A percentile compares a stretch with the other conserved stretches of the same genome.
These are phyloP conservation scores for Melanargia galathea DNA, from an alignment of 2,888 invertebrate genomes.

Conservation along the genomic window DNA sequence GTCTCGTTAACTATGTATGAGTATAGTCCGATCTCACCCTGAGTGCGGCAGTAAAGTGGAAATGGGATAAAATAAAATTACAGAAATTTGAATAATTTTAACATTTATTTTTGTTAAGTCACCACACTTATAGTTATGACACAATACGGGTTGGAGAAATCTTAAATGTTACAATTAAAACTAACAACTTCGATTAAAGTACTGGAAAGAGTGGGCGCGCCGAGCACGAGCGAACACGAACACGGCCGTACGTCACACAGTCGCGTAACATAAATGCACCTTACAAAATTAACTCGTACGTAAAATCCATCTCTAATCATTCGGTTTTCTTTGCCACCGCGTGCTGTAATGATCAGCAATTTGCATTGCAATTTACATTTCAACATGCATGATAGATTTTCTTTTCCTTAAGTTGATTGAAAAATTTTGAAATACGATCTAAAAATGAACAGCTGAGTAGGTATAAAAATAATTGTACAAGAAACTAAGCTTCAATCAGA, in stretches of 20 bases:
- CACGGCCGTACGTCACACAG: constrained; percentile 44
- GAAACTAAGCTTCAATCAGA: no score
- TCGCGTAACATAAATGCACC: constrained; percentile 19
- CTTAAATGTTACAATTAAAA: constrained; percentile 63
- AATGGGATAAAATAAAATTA: constrained; percentile 1
- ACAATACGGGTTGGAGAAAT: constrained; percentile 70
- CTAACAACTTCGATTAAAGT: constrained; percentile 61
- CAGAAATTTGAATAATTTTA: constrained; percentile 42
- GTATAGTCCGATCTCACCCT: no score
- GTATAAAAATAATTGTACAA: no score
- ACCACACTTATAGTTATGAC: constrained; percentile 74
- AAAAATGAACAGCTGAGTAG: no score
- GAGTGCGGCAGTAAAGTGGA: no score
- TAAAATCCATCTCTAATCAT: not conserved
- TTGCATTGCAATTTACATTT: no score
- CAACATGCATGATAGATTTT: no score
- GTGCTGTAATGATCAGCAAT: no score
- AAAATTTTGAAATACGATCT: no score
- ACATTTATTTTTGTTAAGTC: constrained; percentile 72
- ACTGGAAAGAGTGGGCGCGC: constrained; percentile 58
- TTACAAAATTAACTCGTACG: not conserved
- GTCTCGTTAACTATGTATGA: no score
- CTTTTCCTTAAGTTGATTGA: no score
- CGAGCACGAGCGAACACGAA: constrained; percentile 20
- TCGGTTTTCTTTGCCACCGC: not conserved